phyloP scores from a whole-genome alignment of 2,888 invertebrate species.

The Hydroisotoma schaefferi region DNA sequence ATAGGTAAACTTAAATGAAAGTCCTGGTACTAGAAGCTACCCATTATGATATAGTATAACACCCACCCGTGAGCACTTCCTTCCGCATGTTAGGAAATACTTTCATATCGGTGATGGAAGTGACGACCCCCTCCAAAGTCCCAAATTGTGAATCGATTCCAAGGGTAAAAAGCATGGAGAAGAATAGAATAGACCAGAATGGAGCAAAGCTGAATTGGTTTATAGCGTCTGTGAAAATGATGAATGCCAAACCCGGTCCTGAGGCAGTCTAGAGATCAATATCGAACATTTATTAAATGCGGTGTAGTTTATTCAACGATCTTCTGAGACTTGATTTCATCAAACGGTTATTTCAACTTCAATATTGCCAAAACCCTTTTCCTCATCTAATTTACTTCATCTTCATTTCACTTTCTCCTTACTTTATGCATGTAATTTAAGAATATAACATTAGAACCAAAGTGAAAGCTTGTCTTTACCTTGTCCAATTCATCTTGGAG shows the following conservation, averaged over 20 bases:
- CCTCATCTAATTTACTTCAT: no score
- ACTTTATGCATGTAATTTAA: no score
- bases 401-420: no score
- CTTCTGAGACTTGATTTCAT: background rate
- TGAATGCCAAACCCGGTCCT: conserved; percentile 93
- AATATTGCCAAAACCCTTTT: no score
- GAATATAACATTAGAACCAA: no score
- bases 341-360: no score
- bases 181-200: conserved; percentile 93
- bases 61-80: conserved; percentile 75
- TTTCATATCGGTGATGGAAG: conserved; percentile 92
- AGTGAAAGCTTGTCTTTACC: no score
- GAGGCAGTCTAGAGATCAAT: conserved; percentile 74
- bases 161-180: conserved; percentile 92
- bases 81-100: conserved; percentile 86
- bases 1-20: no score
- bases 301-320: no score
- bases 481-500: conserved; percentile 81
- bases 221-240: conserved; percentile 96
- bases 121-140: conserved; percentile 91
- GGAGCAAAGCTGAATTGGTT: conserved; percentile 96
- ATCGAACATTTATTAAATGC: background rate
- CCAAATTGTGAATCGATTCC: conserved; percentile 75
- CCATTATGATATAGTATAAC: no score
- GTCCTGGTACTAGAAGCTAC: no score